These are phyloP conservation scores for Agonopterix subpropinquella DNA, from an alignment of 2,888 invertebrate genomes.

Conservation along the genomic window DNA sequence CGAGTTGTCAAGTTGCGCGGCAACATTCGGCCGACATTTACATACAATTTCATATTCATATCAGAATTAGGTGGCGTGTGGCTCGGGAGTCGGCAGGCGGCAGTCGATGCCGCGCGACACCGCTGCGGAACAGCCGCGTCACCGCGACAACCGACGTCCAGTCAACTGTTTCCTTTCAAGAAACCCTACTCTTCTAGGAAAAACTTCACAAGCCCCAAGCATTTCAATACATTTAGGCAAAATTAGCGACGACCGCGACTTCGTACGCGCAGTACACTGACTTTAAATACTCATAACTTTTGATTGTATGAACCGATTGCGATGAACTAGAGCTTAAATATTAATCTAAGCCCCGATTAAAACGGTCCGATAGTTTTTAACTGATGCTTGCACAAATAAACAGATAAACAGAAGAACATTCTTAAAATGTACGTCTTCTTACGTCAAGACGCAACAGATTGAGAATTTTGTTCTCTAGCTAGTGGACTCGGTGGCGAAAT, in stretches of 20 bases:
- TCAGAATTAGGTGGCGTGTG: constrained; percentile 55
- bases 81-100: constrained; percentile 16
- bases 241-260: not conserved
- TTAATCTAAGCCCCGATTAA: not conserved
- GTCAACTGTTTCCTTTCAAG: constrained; percentile 15
- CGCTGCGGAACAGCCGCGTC: constrained; percentile 28
- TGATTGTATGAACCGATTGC: no score
- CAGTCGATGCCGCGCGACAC: constrained; percentile 29
- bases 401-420: no score
- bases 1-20: constrained; percentile 59
- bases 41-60: constrained; percentile 71
- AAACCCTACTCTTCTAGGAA: not conserved
- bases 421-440: no score
- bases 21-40: constrained; percentile 61
- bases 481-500: no score
- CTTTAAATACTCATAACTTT: not conserved
- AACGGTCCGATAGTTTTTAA: no score
- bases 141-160: constrained; percentile 18
- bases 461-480: no score
- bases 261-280: no score
- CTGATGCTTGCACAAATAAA: no score
- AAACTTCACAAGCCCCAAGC: not conserved
- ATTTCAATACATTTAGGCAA: not conserved
- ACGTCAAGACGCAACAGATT: no score
- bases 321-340: not conserved